Conservation (phyloP, 2,113 vertebrate species). For the Nycticryphes semicollaris region DNA sequence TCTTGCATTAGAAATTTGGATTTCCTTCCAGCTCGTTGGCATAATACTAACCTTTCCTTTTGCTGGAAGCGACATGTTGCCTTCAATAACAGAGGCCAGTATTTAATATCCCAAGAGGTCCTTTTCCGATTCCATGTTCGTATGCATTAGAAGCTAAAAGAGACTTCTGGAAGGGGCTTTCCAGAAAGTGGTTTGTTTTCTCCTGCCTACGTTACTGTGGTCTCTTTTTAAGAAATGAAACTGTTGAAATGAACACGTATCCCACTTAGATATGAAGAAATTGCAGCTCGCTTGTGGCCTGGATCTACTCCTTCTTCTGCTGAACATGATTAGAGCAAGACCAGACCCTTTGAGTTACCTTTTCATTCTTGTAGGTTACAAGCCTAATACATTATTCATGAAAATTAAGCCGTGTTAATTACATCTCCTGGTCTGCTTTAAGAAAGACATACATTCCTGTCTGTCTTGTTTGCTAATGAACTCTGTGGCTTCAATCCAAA, state of each 20-base stretch:
- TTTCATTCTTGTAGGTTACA: neutral
- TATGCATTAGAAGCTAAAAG: neutral
- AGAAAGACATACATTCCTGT: neutral
- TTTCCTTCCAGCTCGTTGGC: constrained; percentile 34
- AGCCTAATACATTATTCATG: neutral
- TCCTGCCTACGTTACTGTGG: neutral
- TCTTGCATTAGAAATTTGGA: neutral
- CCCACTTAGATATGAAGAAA: neutral
- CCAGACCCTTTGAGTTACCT: neutral
- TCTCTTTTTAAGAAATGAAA: neutral
- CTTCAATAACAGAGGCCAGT: neutral
- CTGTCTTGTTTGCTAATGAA: neutral
- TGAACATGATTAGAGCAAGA: neutral
- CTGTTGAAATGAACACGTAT: neutral
- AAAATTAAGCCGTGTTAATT: neutral
- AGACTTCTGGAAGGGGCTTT: neutral
- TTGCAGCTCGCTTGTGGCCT: neutral
- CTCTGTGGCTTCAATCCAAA: neutral
- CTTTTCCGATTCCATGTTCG: neutral
- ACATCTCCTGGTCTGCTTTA: neutral
- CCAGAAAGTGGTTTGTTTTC: neutral
- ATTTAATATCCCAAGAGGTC: neutral
- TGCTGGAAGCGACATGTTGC: neutral
- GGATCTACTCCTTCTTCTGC: neutral
- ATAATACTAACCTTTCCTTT: neutral